Evolutionary conservation across 2,888 invertebrate genomes (phyloP).

Genomic region (Andrena bicolor): DNA sequence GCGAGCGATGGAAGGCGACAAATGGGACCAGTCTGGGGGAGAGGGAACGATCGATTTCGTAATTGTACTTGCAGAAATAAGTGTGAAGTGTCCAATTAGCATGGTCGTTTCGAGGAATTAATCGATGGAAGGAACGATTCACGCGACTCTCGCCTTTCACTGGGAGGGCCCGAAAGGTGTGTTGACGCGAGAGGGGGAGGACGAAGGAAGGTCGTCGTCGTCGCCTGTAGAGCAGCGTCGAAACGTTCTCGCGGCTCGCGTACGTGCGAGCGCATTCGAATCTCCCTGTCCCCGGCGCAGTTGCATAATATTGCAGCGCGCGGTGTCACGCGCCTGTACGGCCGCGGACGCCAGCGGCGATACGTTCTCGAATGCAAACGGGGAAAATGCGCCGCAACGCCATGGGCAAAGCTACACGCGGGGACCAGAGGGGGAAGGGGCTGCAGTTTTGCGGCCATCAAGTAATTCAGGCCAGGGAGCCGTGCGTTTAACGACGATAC

Average conservation of each 20-base stretch:
- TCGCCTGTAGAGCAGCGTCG: slow-evolving; percentile 5
- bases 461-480: slow-evolving; percentile 45
- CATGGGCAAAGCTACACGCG: neutral
- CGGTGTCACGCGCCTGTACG: slow-evolving; percentile 38
- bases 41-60: no score
- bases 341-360: slow-evolving; percentile 15
- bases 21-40: neutral
- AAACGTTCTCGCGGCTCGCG: slow-evolving; percentile 2
- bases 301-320: slow-evolving; percentile 47
- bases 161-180: neutral
- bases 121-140: no score
- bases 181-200: neutral
- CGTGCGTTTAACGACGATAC: slow-evolving; percentile 28
- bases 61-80: no score
- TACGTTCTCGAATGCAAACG: slow-evolving; percentile 31
- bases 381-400: slow-evolving; percentile 25
- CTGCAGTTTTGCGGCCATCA: slow-evolving; percentile 28
- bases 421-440: neutral
- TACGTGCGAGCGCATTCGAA: slow-evolving; percentile 45
- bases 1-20: neutral
- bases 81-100: no score
- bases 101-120: no score
- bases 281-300: slow-evolving; percentile 33
- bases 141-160: no score
- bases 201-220: neutral